Evolutionary conservation across 2,797 vertebrate genomes (phyloP), one percentile per base, ranked within the genome.

Genomic region (Cuculus canorus): DNA sequence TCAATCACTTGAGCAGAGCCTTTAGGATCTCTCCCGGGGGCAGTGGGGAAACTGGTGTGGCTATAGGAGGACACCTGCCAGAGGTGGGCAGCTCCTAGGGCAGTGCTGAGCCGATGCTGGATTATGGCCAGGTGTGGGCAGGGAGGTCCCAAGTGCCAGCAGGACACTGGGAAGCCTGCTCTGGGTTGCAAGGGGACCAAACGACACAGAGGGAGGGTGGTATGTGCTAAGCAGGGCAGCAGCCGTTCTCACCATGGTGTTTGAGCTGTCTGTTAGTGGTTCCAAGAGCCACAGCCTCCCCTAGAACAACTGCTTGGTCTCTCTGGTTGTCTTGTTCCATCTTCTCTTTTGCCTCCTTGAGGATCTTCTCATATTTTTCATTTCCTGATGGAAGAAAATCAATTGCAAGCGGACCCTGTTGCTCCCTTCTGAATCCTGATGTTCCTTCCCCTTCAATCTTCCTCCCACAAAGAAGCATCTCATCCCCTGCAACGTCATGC

Each of bases 371-470:
- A 82, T 98, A 98, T 45, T 94, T 95, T 70, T 98, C 93, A 16
- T 98, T 97, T 63, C 97, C 99, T 99, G 96, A 71, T 90, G 64
- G 65, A 81, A 53, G 22, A 80, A 84, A 63, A 82, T 18, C 16
- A 11, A 11, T 17, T 43, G 6, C 23, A 57, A 65, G 32, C 3
- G 18, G 14, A 54, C 45, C 56, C 39, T 81, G 63, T 64, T 92
- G 32, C 30, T 82, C 65, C 27, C 68, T 41, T 81, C 22, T 21
- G 17, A 89, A 69, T 45, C 17, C 32, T 47, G 50, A 17, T 17
- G 27, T 47, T 80, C 13, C 2, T 10, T 48, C n/a, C 35, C 30
- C 25, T 27, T 16, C 35, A 61, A 21, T 14, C 35, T 23, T 18
- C 21, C 16, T 27, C 33, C 59, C 25, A 39, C 16, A 18, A 3